phyloP scores from a whole-genome alignment of 2,113 vertebrate genomes.

The Calypte anna region DNA sequence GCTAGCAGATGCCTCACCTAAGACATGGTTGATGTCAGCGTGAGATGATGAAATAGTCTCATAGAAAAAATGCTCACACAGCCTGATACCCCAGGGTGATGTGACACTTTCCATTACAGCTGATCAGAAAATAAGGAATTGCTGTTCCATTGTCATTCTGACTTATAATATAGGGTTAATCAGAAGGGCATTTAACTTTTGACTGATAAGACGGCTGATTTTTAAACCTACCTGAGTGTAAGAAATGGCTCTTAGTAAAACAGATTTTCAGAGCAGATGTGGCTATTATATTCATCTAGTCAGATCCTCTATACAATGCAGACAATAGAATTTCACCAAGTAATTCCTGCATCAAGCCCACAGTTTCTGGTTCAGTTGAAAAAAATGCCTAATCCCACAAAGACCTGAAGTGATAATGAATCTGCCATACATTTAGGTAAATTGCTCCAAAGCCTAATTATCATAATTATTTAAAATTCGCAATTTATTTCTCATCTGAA shows the following conservation, averaged over 20 bases:
- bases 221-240: background rate
- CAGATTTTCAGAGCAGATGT: conserved; percentile 26
- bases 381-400: conserved; percentile 48
- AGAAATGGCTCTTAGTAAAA: conserved; percentile 22
- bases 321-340: conserved; percentile 54
- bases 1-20: background rate
- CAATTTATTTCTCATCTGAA: conserved; percentile 55
- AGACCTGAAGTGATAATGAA: conserved; percentile 44
- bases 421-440: conserved; percentile 27
- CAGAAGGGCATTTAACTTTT: conserved; percentile 49
- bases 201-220: conserved; percentile 11
- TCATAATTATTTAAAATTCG: conserved; percentile 55
- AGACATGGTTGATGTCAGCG: background rate
- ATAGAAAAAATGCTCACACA: background rate
- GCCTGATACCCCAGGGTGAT: background rate
- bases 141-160: conserved; percentile 21
- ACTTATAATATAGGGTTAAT: conserved; percentile 23
- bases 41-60: background rate
- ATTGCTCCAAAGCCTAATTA: conserved; percentile 45
- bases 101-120: background rate
- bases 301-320: conserved; percentile 36
- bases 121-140: conserved; percentile 7
- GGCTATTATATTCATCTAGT: conserved; percentile 54
- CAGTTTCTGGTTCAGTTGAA: conserved; percentile 41
- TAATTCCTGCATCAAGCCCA: conserved; percentile 58